These are phyloP conservation scores for Periphyllus acericola DNA, from an alignment of 2,888 invertebrate species.

Conservation along the genomic window DNA sequence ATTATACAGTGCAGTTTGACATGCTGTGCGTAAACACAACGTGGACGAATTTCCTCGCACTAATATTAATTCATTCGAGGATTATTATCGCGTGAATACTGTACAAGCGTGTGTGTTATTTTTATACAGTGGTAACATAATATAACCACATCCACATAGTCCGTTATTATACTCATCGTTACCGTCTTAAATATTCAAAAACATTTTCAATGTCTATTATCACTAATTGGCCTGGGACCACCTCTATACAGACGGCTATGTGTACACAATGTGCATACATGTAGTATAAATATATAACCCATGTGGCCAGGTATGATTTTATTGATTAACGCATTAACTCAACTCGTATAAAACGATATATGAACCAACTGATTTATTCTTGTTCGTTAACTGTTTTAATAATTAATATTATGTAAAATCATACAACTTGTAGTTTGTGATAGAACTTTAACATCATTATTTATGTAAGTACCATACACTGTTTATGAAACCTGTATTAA, in stretches of 20 bases:
- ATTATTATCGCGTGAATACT: too few species aligned
- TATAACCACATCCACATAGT: too few species aligned
- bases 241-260: neutral
- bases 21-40: neutral
- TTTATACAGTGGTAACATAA: too few species aligned
- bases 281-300: too few species aligned
- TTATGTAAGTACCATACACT: neutral
- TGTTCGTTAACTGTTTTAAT: too few species aligned
- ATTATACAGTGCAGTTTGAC: neutral
- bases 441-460: conserved; percentile 5
- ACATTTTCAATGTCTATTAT: neutral
- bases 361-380: too few species aligned
- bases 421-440: too few species aligned
- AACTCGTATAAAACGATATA: neutral
- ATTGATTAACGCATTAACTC: neutral
- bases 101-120: too few species aligned
- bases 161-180: neutral
- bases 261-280: too few species aligned
- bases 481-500: neutral
- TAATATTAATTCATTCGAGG: neutral
- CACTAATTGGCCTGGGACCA: neutral
- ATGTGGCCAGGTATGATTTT: neutral
- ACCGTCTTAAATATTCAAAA: neutral
- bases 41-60: neutral
- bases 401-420: too few species aligned